Evolutionary conservation across 2,797 vertebrate species (phyloP), one percentile per base, ranked within the genome.

Genomic region (Tadarida brasiliensis): DNA sequence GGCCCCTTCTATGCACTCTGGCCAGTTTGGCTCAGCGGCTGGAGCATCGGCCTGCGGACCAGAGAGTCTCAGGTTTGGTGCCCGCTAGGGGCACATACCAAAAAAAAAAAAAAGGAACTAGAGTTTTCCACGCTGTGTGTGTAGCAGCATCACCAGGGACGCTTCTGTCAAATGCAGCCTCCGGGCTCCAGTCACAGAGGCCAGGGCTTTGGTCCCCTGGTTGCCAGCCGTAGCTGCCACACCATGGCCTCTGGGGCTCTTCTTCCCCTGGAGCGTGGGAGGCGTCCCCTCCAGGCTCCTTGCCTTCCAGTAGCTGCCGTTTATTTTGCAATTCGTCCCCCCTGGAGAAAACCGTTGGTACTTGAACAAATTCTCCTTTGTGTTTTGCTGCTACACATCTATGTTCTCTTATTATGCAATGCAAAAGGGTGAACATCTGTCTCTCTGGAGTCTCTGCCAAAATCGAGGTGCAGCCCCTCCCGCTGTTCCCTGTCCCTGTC

Each of bases 361-460:
- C 95, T 96, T 88, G 95, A 96, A 39, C 68, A 74, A 73, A 95
- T 77, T 7, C 65, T 90, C 80, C 57, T 87, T 80, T 30, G 28
- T 56, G 92, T 77, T 44, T 57, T 26, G 35, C 71, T 88, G 16
- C 39, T 65, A 22, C 26, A 73, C 26, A 2, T 65, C 51, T 44
- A 4, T 22, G 39, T n/a, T 65, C 76, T 49, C 84, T 59, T 85
- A 90, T 92, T 47, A 82, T 2, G 15, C 61, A 30, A 5, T 2
- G 87, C 88, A 70, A 86, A 89, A 84, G 47, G 47, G 85, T 0
- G 35, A 83, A 12, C 94, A 93, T 89, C 94, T 96, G 91, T 92
- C 51, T 89, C 30, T 7, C 86, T 44, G 63, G 92, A 57, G 33
- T 47, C 0, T 0, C 65, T 76, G 91, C 94, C 96, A 88, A 44